phyloP scores from a whole-genome alignment of 2,113 vertebrate genomes.

The Hemichromis elongatus region DNA sequence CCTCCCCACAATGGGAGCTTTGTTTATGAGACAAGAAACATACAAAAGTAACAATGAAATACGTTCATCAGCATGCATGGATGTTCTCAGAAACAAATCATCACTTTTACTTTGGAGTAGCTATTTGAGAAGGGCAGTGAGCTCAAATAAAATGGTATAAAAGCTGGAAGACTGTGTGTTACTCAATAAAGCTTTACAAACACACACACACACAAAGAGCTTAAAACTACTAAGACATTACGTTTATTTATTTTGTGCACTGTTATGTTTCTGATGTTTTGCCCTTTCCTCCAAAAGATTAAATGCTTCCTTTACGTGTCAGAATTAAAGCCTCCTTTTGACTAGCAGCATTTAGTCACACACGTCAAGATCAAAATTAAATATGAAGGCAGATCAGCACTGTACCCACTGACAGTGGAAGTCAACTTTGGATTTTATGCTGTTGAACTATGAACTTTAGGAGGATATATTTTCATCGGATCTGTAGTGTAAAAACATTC shows the following conservation, averaged over 20 bases:
- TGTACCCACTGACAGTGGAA: accelerated
- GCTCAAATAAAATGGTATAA: background rate
- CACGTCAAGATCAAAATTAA: background rate
- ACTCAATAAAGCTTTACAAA: background rate
- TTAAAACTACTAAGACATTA: background rate
- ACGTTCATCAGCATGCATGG: background rate
- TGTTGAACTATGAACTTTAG: background rate
- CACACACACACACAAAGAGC: background rate
- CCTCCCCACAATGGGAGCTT: conserved; percentile 34
- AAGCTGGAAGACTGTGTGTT: background rate
- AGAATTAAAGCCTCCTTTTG: background rate
- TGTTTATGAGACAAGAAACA: conserved; percentile 19
- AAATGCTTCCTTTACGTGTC: background rate
- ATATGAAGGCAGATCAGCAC: background rate
- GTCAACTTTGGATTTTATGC: background rate
- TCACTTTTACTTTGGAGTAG: background rate
- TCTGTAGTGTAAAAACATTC: background rate
- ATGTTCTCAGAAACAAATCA: background rate
- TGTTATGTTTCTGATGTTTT: background rate
- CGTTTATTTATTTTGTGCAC: accelerated
- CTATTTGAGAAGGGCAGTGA: background rate
- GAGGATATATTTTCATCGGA: no score
- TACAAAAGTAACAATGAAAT: conserved; percentile 12
- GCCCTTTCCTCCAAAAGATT: background rate
- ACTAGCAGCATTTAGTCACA: background rate